phyloP scores from a whole-genome alignment of 2,113 vertebrate species.

The Prinia subflava region DNA sequence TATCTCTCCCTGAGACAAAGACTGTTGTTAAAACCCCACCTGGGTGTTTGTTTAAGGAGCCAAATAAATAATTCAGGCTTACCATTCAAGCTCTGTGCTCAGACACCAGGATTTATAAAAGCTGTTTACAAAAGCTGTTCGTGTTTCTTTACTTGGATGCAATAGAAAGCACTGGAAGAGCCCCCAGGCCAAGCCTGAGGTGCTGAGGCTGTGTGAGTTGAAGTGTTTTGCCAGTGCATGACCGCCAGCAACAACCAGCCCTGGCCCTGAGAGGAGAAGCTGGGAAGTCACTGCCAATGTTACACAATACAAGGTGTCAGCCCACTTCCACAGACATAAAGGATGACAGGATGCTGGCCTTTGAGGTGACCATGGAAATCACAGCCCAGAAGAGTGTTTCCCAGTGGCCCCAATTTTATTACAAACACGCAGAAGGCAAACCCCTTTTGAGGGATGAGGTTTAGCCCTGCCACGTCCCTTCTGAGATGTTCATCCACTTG shows the following conservation, averaged over 20 bases:
- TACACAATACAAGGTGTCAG: neutral
- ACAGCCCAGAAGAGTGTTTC: fast-evolving
- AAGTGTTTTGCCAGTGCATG: fast-evolving
- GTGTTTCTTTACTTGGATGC: neutral
- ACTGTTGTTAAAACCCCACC: neutral
- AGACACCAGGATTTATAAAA: neutral
- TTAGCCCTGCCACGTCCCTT: neutral
- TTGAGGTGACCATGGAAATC: neutral
- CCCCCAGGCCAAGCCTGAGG: neutral
- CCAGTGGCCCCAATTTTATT: neutral
- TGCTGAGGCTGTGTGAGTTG: neutral
- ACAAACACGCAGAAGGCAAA: neutral
- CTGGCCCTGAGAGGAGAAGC: neutral
- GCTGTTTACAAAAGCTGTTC: neutral
- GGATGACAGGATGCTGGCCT: neutral
- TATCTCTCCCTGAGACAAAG: neutral
- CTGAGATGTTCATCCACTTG: neutral
- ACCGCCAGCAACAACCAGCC: neutral
- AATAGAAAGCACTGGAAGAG: neutral
- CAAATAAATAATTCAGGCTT: slow-evolving; percentile 11
- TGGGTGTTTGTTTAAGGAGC: neutral
- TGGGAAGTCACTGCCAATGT: fast-evolving
- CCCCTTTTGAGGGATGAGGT: neutral
- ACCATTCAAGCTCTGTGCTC: neutral
- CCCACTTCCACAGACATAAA: neutral